These are phyloP conservation scores for Sebastes baramenuke DNA, from an alignment of 2,797 vertebrate species.

Conservation along the genomic window DNA sequence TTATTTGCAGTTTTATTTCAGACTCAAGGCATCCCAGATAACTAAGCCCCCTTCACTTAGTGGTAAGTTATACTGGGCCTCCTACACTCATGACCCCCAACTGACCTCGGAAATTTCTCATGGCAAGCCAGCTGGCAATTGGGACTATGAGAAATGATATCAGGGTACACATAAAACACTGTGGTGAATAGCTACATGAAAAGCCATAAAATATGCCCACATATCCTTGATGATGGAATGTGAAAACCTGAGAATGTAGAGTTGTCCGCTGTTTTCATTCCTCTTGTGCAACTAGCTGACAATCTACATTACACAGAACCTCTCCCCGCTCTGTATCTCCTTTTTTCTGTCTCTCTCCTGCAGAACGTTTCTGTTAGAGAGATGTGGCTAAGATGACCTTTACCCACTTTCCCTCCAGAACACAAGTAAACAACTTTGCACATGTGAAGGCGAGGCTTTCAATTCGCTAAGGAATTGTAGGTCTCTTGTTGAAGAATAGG, in stretches of 20 bases:
- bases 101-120: slow-evolving; percentile 32
- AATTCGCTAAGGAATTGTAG: slow-evolving; percentile 33
- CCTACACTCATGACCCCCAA: slow-evolving; percentile 50
- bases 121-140: slow-evolving; percentile 38
- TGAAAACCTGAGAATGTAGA: slow-evolving; percentile 4
- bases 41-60: not conserved
- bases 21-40: not conserved
- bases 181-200: not conserved
- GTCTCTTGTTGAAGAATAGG: slow-evolving; percentile 59
- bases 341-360: slow-evolving; percentile 5
- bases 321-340: slow-evolving; percentile 5
- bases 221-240: slow-evolving; percentile 34
- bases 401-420: slow-evolving; percentile 31
- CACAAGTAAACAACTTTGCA: slow-evolving; percentile 39
- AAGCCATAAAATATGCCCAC: slow-evolving; percentile 1
- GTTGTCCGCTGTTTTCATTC: slow-evolving; percentile 1
- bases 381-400: slow-evolving; percentile 58
- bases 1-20: not conserved
- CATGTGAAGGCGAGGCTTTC: slow-evolving; percentile 45
- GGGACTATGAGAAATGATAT: slow-evolving; percentile 18
- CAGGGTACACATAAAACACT: slow-evolving; percentile 27
- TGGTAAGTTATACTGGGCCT: slow-evolving; percentile 10
- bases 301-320: slow-evolving; percentile 18
- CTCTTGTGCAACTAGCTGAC: slow-evolving; percentile 3
- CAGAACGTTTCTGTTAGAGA: slow-evolving; percentile 24